Evolutionary conservation across 2,113 vertebrate genomes (phyloP).

Genomic region (Papio anubis): DNA sequence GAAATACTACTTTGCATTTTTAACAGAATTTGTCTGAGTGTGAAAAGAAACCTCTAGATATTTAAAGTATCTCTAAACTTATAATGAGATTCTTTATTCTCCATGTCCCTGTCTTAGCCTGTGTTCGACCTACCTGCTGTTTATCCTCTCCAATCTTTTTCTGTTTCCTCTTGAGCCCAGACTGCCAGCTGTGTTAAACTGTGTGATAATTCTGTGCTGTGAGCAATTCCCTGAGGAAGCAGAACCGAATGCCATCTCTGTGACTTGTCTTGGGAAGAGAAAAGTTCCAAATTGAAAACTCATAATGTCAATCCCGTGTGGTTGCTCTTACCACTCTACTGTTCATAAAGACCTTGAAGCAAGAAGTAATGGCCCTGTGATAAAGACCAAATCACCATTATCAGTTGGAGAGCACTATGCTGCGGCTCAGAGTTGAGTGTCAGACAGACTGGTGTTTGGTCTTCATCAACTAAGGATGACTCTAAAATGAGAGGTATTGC

Average conservation of each 20-base stretch:
- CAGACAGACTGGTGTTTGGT: background rate
- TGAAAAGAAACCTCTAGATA: conserved; percentile 39
- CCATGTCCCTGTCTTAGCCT: background rate
- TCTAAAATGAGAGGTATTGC: background rate
- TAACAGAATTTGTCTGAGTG: conserved; percentile 34
- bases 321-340: background rate
- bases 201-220: conserved; percentile 47
- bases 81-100: conserved; percentile 42
- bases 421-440: background rate
- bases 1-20: conserved; percentile 36
- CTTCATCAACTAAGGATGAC: background rate
- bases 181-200: conserved; percentile 45
- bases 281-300: background rate
- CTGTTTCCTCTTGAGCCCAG: conserved; percentile 39
- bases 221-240: background rate
- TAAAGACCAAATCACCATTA: background rate
- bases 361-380: background rate
- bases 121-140: background rate
- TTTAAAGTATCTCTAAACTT: conserved; percentile 26
- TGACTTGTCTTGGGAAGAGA: background rate
- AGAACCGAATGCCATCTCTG: background rate
- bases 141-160: conserved; percentile 49
- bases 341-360: background rate
- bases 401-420: background rate
- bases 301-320: background rate